A percentile compares a stretch with the other conserved stretches of the same genome.
Conservation (phyloP, 2,797 vertebrate species). For the Pseudochromis fuscus region DNA sequence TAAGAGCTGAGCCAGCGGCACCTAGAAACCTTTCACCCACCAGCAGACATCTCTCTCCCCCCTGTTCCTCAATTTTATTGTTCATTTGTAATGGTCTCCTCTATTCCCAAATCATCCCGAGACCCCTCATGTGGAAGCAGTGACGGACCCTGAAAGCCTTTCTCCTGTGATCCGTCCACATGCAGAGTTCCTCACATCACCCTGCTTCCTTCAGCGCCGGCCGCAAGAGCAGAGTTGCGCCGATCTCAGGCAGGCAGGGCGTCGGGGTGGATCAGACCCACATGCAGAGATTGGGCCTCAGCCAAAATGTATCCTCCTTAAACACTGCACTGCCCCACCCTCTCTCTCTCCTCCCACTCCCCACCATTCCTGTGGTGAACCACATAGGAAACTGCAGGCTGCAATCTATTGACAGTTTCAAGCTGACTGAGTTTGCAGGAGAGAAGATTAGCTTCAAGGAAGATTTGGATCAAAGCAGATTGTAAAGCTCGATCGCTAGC, state of each 20-base stretch:
- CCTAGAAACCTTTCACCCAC: slow-evolving; percentile 46
- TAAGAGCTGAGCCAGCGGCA: slow-evolving; percentile 85
- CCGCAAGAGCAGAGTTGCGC: slow-evolving; percentile 31
- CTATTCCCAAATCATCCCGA: neutral
- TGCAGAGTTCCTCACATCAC: slow-evolving; percentile 14
- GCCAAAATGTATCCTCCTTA: slow-evolving; percentile 70
- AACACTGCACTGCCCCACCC: slow-evolving; percentile 73
- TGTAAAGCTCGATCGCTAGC: slow-evolving; percentile 18
- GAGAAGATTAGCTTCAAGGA: slow-evolving; percentile 53
- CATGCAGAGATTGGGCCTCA: slow-evolving; percentile 67
- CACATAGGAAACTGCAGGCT: slow-evolving; percentile 70
- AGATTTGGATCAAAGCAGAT: slow-evolving; percentile 38
- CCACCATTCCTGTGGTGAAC: slow-evolving; percentile 74
- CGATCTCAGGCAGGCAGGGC: slow-evolving; percentile 48
- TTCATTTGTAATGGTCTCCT: neutral
- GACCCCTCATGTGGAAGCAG: slow-evolving; percentile 6
- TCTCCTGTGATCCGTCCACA: slow-evolving; percentile 21
- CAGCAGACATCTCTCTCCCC: slow-evolving; percentile 6
- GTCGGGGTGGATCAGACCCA: slow-evolving; percentile 57
- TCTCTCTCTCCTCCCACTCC: slow-evolving; percentile 56
- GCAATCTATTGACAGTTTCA: slow-evolving; percentile 67
- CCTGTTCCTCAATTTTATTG: slow-evolving; percentile 1
- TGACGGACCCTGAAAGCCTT: neutral
- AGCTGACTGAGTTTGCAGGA: slow-evolving; percentile 48
- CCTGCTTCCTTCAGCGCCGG: slow-evolving; percentile 11